These are phyloP conservation scores for Nannoperca australis DNA, from an alignment of 2,797 vertebrate species.

Conservation along the genomic window DNA sequence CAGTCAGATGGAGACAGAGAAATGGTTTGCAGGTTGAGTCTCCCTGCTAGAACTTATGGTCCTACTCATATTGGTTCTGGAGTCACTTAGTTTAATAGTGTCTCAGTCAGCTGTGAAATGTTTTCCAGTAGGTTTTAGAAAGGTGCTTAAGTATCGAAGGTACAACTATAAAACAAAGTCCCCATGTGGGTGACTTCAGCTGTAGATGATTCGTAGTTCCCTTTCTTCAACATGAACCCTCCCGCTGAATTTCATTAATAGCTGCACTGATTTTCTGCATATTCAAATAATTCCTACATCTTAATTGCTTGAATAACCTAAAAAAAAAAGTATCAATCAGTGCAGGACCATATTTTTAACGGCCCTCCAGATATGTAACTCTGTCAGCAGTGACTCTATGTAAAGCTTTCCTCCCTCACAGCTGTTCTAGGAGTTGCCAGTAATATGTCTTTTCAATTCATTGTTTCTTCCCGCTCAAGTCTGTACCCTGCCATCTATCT, in stretches of 20 bases:
- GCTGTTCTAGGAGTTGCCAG: constrained; percentile 23
- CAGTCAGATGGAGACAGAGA: constrained; percentile 25
- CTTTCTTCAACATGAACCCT: constrained; percentile 2
- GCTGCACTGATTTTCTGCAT: not conserved
- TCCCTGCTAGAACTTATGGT: constrained; percentile 18
- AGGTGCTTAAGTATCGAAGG: not conserved
- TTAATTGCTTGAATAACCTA: constrained; percentile 8
- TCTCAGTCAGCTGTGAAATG: constrained; percentile 46
- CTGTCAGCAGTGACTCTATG: constrained; percentile 16
- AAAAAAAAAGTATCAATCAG: constrained; percentile 12
- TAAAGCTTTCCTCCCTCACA: constrained; percentile 28
- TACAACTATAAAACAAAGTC: constrained; percentile 8
- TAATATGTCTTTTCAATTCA: constrained; percentile 39
- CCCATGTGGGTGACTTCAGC: not conserved
- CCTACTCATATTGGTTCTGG: constrained; percentile 26
- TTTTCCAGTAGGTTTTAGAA: constrained; percentile 16
- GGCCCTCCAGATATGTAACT: constrained; percentile 2
- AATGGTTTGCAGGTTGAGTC: constrained; percentile 22
- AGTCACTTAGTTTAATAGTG: constrained; percentile 31
- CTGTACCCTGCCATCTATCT: constrained; percentile 26
- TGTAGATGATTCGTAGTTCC: constrained; percentile 20
- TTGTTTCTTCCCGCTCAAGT: constrained; percentile 20
- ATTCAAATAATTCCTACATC: constrained; percentile 9
- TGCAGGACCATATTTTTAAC: constrained; percentile 17
- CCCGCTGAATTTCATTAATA: constrained; percentile 26